phyloP scores from a whole-genome alignment of 2,113 vertebrate genomes.

The Trachemys scripta region DNA sequence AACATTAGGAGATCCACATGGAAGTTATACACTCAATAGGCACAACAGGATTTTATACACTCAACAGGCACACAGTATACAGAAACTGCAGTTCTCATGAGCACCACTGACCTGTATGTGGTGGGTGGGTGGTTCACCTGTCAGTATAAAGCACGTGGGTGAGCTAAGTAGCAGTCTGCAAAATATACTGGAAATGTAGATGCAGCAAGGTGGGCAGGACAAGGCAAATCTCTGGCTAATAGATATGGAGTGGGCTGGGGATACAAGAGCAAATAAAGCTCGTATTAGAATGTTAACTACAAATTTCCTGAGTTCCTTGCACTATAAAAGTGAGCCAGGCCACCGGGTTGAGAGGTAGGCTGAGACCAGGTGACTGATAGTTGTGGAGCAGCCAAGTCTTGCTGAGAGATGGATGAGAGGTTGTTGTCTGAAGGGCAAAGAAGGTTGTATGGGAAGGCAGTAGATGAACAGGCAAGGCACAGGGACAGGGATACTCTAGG shows the following conservation, averaged over 20 bases:
- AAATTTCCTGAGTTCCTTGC: not conserved
- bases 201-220: not conserved
- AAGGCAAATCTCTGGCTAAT: not conserved
- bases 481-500: not conserved
- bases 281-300: not conserved
- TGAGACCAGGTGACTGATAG: not conserved
- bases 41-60: not conserved
- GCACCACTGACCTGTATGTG: not conserved
- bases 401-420: not conserved
- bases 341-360: not conserved
- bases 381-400: not conserved
- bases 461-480: not conserved
- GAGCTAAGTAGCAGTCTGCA: not conserved
- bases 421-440: too few relatives aligned
- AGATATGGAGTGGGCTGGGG: not conserved
- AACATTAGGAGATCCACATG: not conserved
- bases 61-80: not conserved
- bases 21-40: not conserved
- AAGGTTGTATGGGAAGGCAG: not conserved
- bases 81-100: not conserved
- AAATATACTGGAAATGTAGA: not conserved
- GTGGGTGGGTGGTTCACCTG: not conserved
- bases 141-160: not conserved
- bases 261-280: fast-evolving
- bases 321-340: not conserved